phyloP scores from a whole-genome alignment of 2,888 invertebrate species.

The Shargacucullia verbasci region DNA sequence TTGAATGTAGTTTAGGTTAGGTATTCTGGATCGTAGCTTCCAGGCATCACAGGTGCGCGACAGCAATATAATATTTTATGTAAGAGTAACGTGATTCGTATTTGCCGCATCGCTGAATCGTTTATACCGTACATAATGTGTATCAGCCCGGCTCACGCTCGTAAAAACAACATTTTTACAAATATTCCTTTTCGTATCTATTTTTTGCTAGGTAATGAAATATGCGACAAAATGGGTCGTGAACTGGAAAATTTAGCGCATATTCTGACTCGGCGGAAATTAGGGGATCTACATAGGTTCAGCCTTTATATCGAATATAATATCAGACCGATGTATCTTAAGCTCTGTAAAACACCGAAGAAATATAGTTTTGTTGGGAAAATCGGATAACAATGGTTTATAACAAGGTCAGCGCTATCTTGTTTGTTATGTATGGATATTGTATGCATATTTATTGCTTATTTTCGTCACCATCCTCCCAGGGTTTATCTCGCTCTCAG shows the following conservation, averaged over 20 bases:
- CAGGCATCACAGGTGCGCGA: slow-evolving; percentile 3
- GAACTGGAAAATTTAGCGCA: slow-evolving; percentile 58
- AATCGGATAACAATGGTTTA: slow-evolving; percentile 37
- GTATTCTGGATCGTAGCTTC: no score
- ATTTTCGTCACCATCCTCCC: slow-evolving; percentile 11
- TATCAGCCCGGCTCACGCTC: slow-evolving; percentile 44
- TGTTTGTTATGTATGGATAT: slow-evolving; percentile 6
- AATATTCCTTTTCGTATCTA: slow-evolving; percentile 47
- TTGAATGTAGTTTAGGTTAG: no score
- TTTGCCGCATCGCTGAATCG: slow-evolving; percentile 36
- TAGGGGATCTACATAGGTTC: slow-evolving; percentile 43
- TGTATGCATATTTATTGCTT: slow-evolving; percentile 22
- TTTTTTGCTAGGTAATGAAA: slow-evolving; percentile 63
- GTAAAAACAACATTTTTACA: slow-evolving; percentile 59
- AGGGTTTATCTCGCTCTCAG: background rate
- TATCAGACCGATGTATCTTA: slow-evolving; percentile 7
- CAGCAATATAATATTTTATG: slow-evolving; percentile 12
- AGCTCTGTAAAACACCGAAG: slow-evolving; percentile 6
- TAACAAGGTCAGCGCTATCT: slow-evolving; percentile 26
- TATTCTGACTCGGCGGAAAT: slow-evolving; percentile 43
- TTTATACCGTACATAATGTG: slow-evolving; percentile 41
- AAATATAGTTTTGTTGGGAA: slow-evolving; percentile 28
- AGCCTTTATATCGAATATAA: slow-evolving; percentile 18
- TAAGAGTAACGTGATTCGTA: slow-evolving; percentile 27
- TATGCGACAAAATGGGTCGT: slow-evolving; percentile 59